These are phyloP conservation scores for Girardia tigrina DNA, from an alignment of 2,888 invertebrate genomes.

Conservation along the genomic window DNA sequence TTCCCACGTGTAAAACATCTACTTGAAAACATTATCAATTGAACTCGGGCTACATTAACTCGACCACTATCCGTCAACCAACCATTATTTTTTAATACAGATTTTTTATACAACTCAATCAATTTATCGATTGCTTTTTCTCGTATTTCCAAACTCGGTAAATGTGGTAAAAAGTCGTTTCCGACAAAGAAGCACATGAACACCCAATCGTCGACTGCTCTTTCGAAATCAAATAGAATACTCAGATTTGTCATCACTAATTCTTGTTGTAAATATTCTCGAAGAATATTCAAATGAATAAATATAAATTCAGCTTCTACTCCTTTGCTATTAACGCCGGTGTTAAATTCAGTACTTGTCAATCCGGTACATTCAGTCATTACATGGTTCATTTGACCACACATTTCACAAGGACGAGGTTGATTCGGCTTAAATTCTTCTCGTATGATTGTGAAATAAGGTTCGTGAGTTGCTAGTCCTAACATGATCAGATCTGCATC, in stretches of 20 bases:
- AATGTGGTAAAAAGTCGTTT: constrained; percentile 91
- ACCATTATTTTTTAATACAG: constrained; percentile 46
- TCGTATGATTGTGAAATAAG: constrained; percentile 90
- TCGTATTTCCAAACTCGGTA: constrained; percentile 84
- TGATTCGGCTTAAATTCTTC: constrained; percentile 97
- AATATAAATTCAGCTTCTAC: constrained; percentile 61
- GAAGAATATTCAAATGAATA: constrained; percentile 73
- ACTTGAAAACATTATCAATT: constrained; percentile 86
- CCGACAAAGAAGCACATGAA: constrained; percentile 98
- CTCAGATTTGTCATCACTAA: constrained; percentile 72
- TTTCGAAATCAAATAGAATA: constrained; percentile 80
- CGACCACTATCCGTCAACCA: constrained; percentile 86
- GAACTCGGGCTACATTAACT: constrained; percentile 78
- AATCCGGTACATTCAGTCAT: constrained; percentile 78
- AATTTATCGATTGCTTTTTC: constrained; percentile 89
- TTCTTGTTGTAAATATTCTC: constrained; percentile 81
- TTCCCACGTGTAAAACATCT: too few relatives aligned
- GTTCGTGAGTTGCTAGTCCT: constrained; percentile 88
- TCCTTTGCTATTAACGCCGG: not conserved
- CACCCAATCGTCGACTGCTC: constrained; percentile 91
- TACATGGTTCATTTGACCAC: constrained; percentile 85
- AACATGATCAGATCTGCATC: constrained; percentile 96
- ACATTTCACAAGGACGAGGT: too few relatives aligned
- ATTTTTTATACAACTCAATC: constrained; percentile 75
- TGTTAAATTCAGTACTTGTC: constrained; percentile 43